phyloP scores from a whole-genome alignment of 1,140 invertebrate genomes.

The Drosophila nigrodunni region DNA sequence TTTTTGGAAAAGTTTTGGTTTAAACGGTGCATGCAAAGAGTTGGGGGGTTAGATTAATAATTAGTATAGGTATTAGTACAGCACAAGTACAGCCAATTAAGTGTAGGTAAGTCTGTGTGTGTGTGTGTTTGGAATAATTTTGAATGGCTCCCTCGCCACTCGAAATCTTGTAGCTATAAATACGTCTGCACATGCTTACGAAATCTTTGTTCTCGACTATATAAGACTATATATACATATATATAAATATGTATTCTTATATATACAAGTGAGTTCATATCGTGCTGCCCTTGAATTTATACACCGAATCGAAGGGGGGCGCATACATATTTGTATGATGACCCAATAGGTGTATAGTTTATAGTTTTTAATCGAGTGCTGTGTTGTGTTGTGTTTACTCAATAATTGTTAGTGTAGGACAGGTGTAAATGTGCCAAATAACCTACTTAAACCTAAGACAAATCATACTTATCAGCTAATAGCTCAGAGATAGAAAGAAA shows the following conservation, averaged over 20 bases:
- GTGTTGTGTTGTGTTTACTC: background rate
- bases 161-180: slow-evolving; percentile 35
- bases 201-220: slow-evolving; percentile 30
- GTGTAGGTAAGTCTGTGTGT: background rate
- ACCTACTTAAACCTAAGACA: slow-evolving; percentile 32
- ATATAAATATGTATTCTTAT: background rate
- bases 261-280: slow-evolving; percentile 7
- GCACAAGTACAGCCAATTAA: background rate
- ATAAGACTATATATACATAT: slow-evolving; percentile 3
- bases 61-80: slow-evolving; percentile 6
- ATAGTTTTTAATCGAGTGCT: slow-evolving; percentile 13
- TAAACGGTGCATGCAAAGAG: slow-evolving; percentile 65
- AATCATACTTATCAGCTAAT: slow-evolving; percentile 7
- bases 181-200: slow-evolving; percentile 38
- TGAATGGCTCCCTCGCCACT: slow-evolving; percentile 13
- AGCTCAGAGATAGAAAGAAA: slow-evolving; percentile 2
- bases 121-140: slow-evolving; percentile 15
- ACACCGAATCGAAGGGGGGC: background rate
- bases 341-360: slow-evolving; percentile 44
- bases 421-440: slow-evolving; percentile 25
- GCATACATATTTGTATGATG: slow-evolving; percentile 6
- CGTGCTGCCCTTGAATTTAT: slow-evolving; percentile 62
- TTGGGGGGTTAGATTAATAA: slow-evolving; percentile 26
- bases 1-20: slow-evolving; percentile 12
- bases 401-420: slow-evolving; percentile 9